Evolutionary conservation across 2,797 vertebrate species (phyloP).

Genomic region (Tokudaia muenninki): DNA sequence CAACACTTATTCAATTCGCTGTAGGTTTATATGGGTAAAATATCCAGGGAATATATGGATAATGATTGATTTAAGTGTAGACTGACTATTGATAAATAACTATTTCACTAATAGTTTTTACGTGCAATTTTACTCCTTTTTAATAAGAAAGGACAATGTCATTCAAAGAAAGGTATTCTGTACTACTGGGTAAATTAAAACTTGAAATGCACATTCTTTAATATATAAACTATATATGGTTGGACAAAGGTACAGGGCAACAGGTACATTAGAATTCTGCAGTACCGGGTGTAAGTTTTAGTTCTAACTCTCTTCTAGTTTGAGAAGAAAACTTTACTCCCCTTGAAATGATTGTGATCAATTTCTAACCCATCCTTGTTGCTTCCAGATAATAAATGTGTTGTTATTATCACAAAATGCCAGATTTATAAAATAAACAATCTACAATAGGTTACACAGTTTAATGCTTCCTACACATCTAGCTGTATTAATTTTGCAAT

Average conservation of each 20-base stretch:
- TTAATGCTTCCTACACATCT: neutral
- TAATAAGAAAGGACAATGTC: neutral
- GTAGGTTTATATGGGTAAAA: neutral
- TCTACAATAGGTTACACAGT: neutral
- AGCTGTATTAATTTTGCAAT: neutral
- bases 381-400: neutral
- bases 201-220: neutral
- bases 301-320: neutral
- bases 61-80: neutral
- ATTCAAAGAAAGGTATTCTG: neutral
- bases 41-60: neutral
- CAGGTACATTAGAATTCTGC: neutral
- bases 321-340: neutral
- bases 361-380: neutral
- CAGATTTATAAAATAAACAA: neutral
- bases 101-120: neutral
- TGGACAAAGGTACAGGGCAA: neutral
- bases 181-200: neutral
- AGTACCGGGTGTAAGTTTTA: neutral
- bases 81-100: neutral
- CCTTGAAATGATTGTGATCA: neutral
- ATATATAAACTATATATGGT: neutral
- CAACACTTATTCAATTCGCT: neutral
- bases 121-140: neutral
- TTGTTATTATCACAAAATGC: neutral